These are phyloP conservation scores for Catharus bicknelli DNA, from an alignment of 2,113 vertebrate species.

Conservation along the genomic window DNA sequence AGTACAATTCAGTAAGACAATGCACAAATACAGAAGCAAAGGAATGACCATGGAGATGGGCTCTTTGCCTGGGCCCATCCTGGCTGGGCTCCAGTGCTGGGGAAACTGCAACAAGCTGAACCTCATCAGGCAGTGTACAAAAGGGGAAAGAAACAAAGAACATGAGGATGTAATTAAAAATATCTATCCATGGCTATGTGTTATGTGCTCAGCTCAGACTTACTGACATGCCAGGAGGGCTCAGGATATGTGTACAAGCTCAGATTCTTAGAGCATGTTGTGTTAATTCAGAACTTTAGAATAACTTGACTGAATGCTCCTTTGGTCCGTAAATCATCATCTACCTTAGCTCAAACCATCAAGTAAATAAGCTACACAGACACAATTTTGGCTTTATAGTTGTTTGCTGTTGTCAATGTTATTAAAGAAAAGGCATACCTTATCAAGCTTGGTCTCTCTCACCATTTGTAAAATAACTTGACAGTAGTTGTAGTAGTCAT, in stretches of 20 bases:
- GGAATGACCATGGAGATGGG: not conserved
- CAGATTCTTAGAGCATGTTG: not conserved
- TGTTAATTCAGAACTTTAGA: not conserved
- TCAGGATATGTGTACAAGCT: not conserved
- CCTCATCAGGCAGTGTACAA: not conserved
- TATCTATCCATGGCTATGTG: not conserved
- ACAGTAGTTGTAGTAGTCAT: slow-evolving; percentile 69
- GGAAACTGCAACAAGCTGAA: not conserved
- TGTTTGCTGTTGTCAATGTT: not conserved
- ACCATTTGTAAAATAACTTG: slow-evolving; percentile 66
- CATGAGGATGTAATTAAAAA: not conserved
- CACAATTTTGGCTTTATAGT: not conserved
- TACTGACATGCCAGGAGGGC: not conserved
- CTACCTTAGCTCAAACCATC: not conserved
- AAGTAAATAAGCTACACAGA: not conserved
- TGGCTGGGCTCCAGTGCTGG: not conserved
- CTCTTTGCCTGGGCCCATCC: not conserved
- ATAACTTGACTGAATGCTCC: not conserved
- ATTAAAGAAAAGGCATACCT: slow-evolving; percentile 53
- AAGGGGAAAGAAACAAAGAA: not conserved
- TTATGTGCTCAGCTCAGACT: not conserved
- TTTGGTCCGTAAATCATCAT: not conserved
- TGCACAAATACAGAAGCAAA: not conserved
- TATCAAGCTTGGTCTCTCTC: slow-evolving; percentile 52
- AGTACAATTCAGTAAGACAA: not conserved